Evolutionary conservation across 2,888 invertebrate species (phyloP).

Genomic region (Thecocarcelia acutangulata): DNA sequence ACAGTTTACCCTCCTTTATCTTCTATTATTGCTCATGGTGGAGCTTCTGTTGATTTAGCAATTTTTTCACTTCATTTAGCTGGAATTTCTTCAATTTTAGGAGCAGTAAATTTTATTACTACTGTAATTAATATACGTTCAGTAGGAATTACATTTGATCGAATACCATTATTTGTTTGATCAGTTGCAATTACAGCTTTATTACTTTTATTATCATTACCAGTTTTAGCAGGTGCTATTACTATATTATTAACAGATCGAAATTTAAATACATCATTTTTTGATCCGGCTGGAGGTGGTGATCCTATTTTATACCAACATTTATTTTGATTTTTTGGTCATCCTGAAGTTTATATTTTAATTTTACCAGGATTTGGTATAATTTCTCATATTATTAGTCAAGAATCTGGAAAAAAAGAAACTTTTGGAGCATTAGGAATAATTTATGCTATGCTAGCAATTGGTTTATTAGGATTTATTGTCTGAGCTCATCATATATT

Average conservation of each 20-base stretch:
- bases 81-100: slow-evolving; percentile 88
- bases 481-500: slow-evolving; percentile 94
- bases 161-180: slow-evolving; percentile 88
- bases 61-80: slow-evolving; percentile 90
- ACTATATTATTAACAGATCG: slow-evolving; percentile 90
- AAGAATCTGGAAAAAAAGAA: slow-evolving; percentile 89
- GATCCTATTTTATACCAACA: slow-evolving; percentile 92
- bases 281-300: slow-evolving; percentile 90
- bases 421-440: slow-evolving; percentile 87
- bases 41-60: slow-evolving; percentile 87
- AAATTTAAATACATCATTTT: slow-evolving; percentile 91
- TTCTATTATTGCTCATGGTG: slow-evolving; percentile 84
- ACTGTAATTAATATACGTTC: slow-evolving; percentile 88
- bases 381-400: slow-evolving; percentile 89
- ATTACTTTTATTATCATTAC: slow-evolving; percentile 86
- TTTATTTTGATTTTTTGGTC: slow-evolving; percentile 94
- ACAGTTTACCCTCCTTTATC: slow-evolving; percentile 89
- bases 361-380: slow-evolving; percentile 92
- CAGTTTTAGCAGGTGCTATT: slow-evolving; percentile 90
- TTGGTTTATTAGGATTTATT: slow-evolving; percentile 91
- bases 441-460: slow-evolving; percentile 90
- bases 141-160: slow-evolving; percentile 84
- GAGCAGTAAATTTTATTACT: slow-evolving; percentile 90
- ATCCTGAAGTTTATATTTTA: slow-evolving; percentile 93
- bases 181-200: slow-evolving; percentile 86